phyloP scores from a whole-genome alignment of 2,888 invertebrate species.

The Chouioia cunea region DNA sequence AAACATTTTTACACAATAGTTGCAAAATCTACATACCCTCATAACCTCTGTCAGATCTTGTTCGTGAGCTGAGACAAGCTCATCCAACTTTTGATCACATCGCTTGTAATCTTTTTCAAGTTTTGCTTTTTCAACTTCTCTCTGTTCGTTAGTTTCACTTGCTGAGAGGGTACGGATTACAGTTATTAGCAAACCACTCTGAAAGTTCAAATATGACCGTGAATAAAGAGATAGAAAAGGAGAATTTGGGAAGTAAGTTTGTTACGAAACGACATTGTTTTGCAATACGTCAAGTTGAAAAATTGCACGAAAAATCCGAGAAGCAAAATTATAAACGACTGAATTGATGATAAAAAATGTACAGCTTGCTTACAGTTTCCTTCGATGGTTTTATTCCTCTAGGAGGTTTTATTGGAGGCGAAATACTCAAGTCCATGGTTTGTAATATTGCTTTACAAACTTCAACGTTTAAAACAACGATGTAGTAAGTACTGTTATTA shows the following conservation, averaged over 20 bases:
- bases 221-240: background rate
- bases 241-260: background rate
- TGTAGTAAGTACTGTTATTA: no score
- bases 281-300: no score
- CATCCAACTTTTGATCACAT: slow-evolving; percentile 90
- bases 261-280: background rate
- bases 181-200: slow-evolving; percentile 78
- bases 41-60: slow-evolving; percentile 88
- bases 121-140: slow-evolving; percentile 92
- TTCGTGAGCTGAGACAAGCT: slow-evolving; percentile 89
- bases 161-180: slow-evolving; percentile 95
- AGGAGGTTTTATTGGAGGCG: slow-evolving; percentile 87
- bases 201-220: background rate
- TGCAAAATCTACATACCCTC: slow-evolving; percentile 69
- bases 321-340: slow-evolving; percentile 19
- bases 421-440: slow-evolving; percentile 60
- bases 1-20: slow-evolving; percentile 7
- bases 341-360: no score
- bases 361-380: slow-evolving; percentile 78
- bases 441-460: no score
- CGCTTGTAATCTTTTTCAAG: slow-evolving; percentile 93
- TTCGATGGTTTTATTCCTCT: slow-evolving; percentile 86
- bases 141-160: slow-evolving; percentile 92
- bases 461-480: no score
- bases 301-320: no score